These are phyloP conservation scores for Tringa solitaria DNA, from an alignment of 2,113 vertebrate species.

Conservation along the genomic window DNA sequence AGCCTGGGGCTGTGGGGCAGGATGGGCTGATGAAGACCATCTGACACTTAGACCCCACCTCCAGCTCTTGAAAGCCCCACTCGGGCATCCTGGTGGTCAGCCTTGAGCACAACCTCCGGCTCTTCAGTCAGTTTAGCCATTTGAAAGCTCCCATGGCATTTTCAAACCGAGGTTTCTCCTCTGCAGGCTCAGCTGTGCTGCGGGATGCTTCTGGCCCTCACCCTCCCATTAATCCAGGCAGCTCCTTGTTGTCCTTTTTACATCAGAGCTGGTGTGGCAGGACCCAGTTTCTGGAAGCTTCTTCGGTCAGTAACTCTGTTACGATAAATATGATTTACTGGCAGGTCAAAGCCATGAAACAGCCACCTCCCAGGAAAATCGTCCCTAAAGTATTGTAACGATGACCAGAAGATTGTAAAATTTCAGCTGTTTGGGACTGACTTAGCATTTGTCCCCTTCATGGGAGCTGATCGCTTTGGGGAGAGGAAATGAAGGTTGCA, in stretches of 20 bases:
- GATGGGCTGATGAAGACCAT: not conserved
- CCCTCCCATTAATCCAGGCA: not conserved
- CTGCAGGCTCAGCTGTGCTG: not conserved
- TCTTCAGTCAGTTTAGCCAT: not conserved
- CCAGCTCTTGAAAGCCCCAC: not conserved
- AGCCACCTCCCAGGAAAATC: not conserved
- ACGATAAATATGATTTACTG: not conserved
- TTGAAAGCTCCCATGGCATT: not conserved
- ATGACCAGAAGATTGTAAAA: not conserved
- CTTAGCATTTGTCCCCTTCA: not conserved
- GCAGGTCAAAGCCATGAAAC: not conserved
- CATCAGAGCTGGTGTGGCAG: not conserved
- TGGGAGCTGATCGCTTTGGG: not conserved
- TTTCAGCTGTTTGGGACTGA: not conserved
- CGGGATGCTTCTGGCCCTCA: not conserved
- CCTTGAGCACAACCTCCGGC: not conserved
- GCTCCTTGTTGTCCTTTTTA: not conserved
- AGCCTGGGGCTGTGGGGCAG: not conserved
- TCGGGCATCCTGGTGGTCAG: accelerated
- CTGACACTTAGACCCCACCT: not conserved
- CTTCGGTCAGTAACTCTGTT: not conserved
- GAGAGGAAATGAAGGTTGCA: not conserved
- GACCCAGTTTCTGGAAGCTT: not conserved
- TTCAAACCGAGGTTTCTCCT: not conserved
- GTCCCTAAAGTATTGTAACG: not conserved